These are phyloP conservation scores for Andricus curvator DNA, from an alignment of 2,888 invertebrate genomes.

Conservation along the genomic window DNA sequence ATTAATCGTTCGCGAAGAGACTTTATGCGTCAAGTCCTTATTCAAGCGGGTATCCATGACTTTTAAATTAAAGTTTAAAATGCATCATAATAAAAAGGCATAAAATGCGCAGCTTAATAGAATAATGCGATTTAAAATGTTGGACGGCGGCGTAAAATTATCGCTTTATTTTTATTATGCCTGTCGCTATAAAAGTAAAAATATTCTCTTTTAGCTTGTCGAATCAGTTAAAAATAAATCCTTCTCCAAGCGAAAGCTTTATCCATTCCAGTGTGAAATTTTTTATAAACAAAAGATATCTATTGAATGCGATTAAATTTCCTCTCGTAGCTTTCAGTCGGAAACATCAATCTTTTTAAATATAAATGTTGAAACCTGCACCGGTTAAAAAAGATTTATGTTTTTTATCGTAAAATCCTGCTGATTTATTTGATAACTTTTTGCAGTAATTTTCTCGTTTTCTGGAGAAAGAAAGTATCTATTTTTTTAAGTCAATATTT, in stretches of 20 bases:
- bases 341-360: too few relatives aligned
- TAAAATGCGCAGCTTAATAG: not conserved
- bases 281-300: not conserved
- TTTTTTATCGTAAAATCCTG: too few relatives aligned
- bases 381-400: too few relatives aligned
- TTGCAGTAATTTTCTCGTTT: too few relatives aligned
- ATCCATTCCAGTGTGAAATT: not conserved
- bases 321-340: too few relatives aligned
- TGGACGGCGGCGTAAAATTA: not conserved
- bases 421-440: too few relatives aligned
- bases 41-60: not conserved
- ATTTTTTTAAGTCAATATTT: too few relatives aligned
- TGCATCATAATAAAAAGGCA: not conserved
- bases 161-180: conserved; percentile 15
- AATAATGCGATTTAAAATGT: conserved; percentile 14
- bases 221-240: not conserved
- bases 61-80: not conserved
- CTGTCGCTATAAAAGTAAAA: not conserved
- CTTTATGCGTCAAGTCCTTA: not conserved
- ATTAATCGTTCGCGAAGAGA: not conserved
- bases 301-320: too few relatives aligned
- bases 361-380: too few relatives aligned
- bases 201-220: not conserved
- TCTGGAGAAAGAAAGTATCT: too few relatives aligned
- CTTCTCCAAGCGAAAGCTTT: not conserved